Conservation (phyloP, 2,888 invertebrate genomes). For the Alsophila aescularia region DNA sequence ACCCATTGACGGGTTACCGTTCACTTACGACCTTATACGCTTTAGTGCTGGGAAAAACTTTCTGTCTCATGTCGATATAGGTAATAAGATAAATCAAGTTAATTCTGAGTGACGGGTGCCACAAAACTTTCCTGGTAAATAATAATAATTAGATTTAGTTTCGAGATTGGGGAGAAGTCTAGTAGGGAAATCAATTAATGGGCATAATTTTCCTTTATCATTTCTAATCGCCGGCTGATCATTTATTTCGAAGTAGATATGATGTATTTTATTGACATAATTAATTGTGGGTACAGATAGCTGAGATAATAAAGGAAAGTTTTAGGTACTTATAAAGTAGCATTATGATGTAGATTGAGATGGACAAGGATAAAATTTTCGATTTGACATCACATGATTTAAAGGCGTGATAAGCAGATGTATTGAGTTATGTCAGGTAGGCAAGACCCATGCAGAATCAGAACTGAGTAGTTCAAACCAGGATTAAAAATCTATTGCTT, state of each 20-base stretch:
- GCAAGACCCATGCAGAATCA: too few species aligned
- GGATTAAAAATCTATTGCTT: too few species aligned
- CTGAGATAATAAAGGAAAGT: constrained; percentile 3
- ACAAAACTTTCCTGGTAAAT: constrained; percentile 58
- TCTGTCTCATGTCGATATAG: constrained; percentile 65
- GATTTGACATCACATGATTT: too few species aligned
- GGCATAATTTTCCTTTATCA: constrained; percentile 39
- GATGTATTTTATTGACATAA: constrained; percentile 22
- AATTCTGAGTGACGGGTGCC: constrained; percentile 54
- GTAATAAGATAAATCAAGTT: constrained; percentile 74
- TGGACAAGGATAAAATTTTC: too few species aligned
- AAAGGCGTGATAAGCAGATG: too few species aligned
- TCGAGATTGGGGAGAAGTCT: constrained; percentile 57
- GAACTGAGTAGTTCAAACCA: too few species aligned
- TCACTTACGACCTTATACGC: constrained; percentile 46
- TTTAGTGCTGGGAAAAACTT: constrained; percentile 51
- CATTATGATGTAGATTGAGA: background rate
- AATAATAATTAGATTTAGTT: constrained; percentile 60
- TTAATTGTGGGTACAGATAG: constrained; percentile 17
- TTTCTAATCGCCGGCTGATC: constrained; percentile 46
- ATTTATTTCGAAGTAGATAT: constrained; percentile 27
- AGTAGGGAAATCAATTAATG: constrained; percentile 52
- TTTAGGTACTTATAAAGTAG: constrained; percentile 1
- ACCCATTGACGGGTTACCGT: constrained; percentile 39
- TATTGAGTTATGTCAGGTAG: too few species aligned